Evolutionary conservation across 2,888 invertebrate species (phyloP).

Genomic region (Cephus nigrinus): DNA sequence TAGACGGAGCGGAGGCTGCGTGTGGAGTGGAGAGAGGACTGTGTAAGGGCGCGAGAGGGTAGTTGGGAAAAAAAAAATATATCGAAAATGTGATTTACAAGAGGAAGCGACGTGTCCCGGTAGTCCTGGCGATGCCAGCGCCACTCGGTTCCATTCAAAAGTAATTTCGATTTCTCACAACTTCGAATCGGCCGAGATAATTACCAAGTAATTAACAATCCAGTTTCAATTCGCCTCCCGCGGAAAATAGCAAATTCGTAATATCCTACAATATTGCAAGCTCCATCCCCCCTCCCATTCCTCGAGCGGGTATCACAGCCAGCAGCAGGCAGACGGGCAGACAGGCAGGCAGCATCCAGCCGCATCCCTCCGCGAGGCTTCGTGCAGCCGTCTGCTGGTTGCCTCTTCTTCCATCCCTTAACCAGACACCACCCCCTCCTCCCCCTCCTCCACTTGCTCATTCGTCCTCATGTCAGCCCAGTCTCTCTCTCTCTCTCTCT

Average conservation of each 20-base stretch:
- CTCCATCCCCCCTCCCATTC: slow-evolving; percentile 7
- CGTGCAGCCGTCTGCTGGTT: slow-evolving; percentile 21
- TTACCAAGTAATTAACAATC: slow-evolving; percentile 66
- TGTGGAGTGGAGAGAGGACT: not conserved
- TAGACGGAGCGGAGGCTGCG: not conserved
- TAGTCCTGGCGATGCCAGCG: not conserved
- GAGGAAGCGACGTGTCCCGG: not conserved
- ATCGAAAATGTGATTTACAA: not conserved
- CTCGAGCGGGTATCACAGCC: not conserved
- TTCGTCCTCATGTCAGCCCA: slow-evolving; percentile 14
- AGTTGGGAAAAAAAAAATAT: not conserved
- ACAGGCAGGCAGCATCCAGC: slow-evolving; percentile 16
- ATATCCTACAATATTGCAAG: slow-evolving; percentile 66
- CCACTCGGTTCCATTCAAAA: slow-evolving; percentile 33
- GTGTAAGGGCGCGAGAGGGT: not conserved
- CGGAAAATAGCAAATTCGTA: slow-evolving; percentile 67
- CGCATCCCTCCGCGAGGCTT: slow-evolving; percentile 23
- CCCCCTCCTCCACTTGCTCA: slow-evolving; percentile 23
- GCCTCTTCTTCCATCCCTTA: not conserved
- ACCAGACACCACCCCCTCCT: slow-evolving; percentile 13
- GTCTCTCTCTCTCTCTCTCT: slow-evolving; percentile 23
- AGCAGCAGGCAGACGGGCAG: not conserved
- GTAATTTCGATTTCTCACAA: slow-evolving; percentile 60
- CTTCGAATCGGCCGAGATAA: slow-evolving; percentile 60
- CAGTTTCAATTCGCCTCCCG: slow-evolving; percentile 62